Conservation (phyloP, 2,797 vertebrate genomes). For the Brotogeris chrysoptera region DNA sequence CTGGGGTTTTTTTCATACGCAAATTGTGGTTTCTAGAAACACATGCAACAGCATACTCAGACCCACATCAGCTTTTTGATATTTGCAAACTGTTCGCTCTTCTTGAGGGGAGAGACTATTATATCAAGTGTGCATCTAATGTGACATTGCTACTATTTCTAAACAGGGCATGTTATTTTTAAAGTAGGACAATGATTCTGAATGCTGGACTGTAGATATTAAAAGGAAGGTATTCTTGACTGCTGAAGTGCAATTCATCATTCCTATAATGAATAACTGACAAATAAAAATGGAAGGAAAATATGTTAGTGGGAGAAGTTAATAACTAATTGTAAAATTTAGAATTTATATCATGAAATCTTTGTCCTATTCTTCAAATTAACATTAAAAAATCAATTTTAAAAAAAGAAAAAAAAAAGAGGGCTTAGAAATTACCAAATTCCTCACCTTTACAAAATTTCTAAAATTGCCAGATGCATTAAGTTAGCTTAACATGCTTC, state of each 20-base stretch:
- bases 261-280: not conserved
- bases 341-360: not conserved
- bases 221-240: not conserved
- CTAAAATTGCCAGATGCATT: not conserved
- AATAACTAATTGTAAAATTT: not conserved
- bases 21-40: not conserved
- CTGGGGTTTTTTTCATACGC: not conserved
- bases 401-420: not conserved
- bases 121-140: not conserved
- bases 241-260: not conserved
- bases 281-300: not conserved
- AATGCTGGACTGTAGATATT: not conserved
- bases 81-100: not conserved
- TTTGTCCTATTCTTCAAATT: not conserved
- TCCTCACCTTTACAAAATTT: not conserved
- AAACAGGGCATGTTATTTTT: not conserved
- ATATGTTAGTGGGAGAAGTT: not conserved
- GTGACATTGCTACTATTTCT: not conserved
- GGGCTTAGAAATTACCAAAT: not conserved
- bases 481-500: not conserved
- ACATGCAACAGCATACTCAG: not conserved
- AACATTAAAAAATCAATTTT: not conserved
- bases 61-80: not conserved
- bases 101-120: accelerated
- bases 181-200: not conserved